These are phyloP conservation scores for Megaustenia siamemsis DNA, from an alignment of 2,888 invertebrate species.

Conservation along the genomic window DNA sequence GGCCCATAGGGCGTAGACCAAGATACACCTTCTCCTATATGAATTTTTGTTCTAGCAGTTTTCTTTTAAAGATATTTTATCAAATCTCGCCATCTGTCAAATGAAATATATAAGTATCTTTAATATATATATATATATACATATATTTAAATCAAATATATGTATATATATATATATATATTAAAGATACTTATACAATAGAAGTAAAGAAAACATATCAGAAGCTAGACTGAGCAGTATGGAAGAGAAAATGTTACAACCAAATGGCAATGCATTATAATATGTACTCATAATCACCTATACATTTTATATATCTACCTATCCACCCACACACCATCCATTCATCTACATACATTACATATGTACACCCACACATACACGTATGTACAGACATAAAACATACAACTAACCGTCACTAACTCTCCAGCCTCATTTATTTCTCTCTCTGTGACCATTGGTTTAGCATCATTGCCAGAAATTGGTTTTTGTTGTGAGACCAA, in stretches of 20 bases:
- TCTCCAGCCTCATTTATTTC: conserved; percentile 38
- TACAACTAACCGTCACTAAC: conserved; percentile 8
- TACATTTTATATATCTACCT: conserved; percentile 18
- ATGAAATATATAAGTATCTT: too few relatives aligned
- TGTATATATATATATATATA: too few relatives aligned
- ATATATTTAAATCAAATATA: too few relatives aligned
- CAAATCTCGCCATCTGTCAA: too few relatives aligned
- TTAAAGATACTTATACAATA: too few relatives aligned
- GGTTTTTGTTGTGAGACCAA: conserved; percentile 13
- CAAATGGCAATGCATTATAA: background rate
- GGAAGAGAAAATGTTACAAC: background rate
- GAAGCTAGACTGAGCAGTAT: background rate
- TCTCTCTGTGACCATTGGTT: conserved; percentile 22
- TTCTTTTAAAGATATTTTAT: too few relatives aligned
- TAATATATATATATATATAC: too few relatives aligned
- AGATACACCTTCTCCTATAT: too few relatives aligned
- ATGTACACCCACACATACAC: background rate
- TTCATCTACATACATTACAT: background rate
- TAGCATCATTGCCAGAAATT: conserved; percentile 18
- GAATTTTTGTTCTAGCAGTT: too few relatives aligned
- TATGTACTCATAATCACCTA: background rate
- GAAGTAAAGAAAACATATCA: background rate
- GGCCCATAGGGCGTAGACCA: too few relatives aligned
- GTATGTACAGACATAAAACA: background rate
- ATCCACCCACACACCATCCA: background rate